Evolutionary conservation across 2,888 invertebrate genomes (phyloP).

Genomic region (Thereva nobilitata): DNA sequence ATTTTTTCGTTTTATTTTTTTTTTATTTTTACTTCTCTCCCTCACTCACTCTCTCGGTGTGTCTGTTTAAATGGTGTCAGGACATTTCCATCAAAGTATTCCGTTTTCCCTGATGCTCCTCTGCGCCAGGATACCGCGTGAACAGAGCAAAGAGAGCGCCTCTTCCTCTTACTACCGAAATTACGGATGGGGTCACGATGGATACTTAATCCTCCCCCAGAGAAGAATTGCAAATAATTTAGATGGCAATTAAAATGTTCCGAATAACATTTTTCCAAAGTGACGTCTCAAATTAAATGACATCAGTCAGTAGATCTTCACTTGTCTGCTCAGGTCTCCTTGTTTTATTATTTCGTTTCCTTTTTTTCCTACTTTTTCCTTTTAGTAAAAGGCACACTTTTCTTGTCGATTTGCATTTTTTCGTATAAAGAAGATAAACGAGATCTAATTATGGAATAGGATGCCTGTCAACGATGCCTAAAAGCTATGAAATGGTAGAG

Average conservation of each 20-base stretch:
- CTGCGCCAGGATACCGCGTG: too few relatives aligned
- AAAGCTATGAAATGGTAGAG: conserved; percentile 30
- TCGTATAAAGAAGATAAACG: conserved; percentile 30
- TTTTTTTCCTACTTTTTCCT: conserved; percentile 4
- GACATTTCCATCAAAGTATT: conserved; percentile 33
- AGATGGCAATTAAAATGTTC: conserved; percentile 43
- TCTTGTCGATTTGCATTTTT: conserved; percentile 35
- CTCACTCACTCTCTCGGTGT: conserved; percentile 6
- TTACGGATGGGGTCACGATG: conserved; percentile 21
- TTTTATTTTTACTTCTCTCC: conserved; percentile 12
- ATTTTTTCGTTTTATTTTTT: conserved; percentile 5
- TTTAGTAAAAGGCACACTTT: conserved; percentile 10
- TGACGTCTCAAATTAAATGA: conserved; percentile 41
- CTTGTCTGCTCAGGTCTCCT: conserved; percentile 22
- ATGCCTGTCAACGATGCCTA: conserved; percentile 23
- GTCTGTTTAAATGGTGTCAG: conserved; percentile 29
- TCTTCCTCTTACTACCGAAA: too few relatives aligned
- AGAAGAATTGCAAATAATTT: conserved; percentile 43
- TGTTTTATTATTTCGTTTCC: conserved; percentile 31
- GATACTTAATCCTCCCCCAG: conserved; percentile 40
- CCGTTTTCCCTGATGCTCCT: conserved; percentile 15
- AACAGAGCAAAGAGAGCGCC: too few relatives aligned
- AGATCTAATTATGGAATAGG: conserved; percentile 31
- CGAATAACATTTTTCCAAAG: conserved; percentile 41
- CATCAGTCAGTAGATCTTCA: conserved; percentile 41